Base-by-base conservation (phyloP, 1,140 invertebrate genomes). In the Scaptomyza graminum region DNA sequence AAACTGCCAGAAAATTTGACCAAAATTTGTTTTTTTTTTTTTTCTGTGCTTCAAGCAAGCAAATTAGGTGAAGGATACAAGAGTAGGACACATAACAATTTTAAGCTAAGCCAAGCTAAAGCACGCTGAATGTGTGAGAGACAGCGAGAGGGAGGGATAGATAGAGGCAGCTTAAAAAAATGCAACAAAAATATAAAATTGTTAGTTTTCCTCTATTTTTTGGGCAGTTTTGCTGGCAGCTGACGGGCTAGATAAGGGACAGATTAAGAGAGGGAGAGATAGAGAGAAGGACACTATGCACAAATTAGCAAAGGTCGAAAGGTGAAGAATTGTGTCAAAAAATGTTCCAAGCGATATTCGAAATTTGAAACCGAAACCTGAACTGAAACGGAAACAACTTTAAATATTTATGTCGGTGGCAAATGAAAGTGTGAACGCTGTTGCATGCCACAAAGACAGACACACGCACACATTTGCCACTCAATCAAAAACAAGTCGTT, bases 41-140 rank as follows among this genome's bases (percentile, higher is more conserved):
- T n/a, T 41, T 41, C 4, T n/a, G n/a, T n/a, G 80, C 79, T 74
- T 50, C 76, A 49, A 65, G 61, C 41, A 68, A 59, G 13, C 64
- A 82, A 88, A 85, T 85, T 88, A 79, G 82, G 83, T 88, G 75
- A 88, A 88, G 82, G 81, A 77, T 81, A 73, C 74, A 62, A 62
- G 55, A 46, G 15, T 46, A 31, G 37, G 6, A 41, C 41, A 64
- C 41, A 64, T 39, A 68, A 62, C 43, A 67, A 57, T 57, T 12
- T 77, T n/a, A n/a, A 2, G 39, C 49, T 39, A 70, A 34, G 31
- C 31, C 51, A 49, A n/a, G 47, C 46, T n/a, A 11, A 25, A 25
- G 11, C 31, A 41, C 37, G 12, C 37, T n/a, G 0, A 5, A n/a
- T n/a, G 9, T 37, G 5, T 41, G 37, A 13, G 25, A 8, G 3